Evolutionary conservation across 2,113 vertebrate genomes (phyloP).

Genomic region (Hemicordylus capensis): DNA sequence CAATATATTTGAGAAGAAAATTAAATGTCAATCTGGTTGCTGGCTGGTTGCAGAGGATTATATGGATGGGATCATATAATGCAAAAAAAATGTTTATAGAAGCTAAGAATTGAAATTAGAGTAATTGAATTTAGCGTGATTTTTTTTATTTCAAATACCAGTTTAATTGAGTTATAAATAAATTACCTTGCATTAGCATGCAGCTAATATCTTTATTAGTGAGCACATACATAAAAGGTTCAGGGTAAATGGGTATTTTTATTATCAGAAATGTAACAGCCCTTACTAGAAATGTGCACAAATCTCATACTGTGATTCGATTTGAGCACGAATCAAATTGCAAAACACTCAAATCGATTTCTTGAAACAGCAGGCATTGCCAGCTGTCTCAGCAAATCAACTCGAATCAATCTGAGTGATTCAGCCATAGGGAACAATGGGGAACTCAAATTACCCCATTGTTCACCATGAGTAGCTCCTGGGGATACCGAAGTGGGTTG

Average conservation of each 20-base stretch:
- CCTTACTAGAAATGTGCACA: too few species aligned
- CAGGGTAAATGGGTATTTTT: background rate
- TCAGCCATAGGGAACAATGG: too few species aligned
- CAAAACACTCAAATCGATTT: too few species aligned
- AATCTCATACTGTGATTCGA: too few species aligned
- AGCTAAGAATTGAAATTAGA: background rate
- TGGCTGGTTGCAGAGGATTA: conserved; percentile 22
- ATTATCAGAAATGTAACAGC: background rate
- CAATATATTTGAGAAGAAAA: conserved; percentile 30
- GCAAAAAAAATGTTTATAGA: background rate
- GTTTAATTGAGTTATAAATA: conserved; percentile 8
- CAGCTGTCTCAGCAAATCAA: too few species aligned
- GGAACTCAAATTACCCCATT: too few species aligned
- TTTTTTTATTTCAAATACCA: conserved; percentile 26
- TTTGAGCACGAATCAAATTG: too few species aligned
- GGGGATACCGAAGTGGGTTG: too few species aligned
- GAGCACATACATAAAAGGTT: background rate
- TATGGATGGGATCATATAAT: background rate
- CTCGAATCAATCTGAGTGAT: too few species aligned
- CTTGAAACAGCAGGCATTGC: too few species aligned
- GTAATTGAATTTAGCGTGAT: conserved; percentile 7
- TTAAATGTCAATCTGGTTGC: conserved; percentile 35
- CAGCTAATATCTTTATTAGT: background rate
- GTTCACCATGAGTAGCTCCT: too few species aligned
- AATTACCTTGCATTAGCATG: background rate